Percentiles rank a stretch among this genome's conserved stretches.
Conservation (phyloP, 2,888 invertebrate genomes). For the Encarsia formosa region DNA sequence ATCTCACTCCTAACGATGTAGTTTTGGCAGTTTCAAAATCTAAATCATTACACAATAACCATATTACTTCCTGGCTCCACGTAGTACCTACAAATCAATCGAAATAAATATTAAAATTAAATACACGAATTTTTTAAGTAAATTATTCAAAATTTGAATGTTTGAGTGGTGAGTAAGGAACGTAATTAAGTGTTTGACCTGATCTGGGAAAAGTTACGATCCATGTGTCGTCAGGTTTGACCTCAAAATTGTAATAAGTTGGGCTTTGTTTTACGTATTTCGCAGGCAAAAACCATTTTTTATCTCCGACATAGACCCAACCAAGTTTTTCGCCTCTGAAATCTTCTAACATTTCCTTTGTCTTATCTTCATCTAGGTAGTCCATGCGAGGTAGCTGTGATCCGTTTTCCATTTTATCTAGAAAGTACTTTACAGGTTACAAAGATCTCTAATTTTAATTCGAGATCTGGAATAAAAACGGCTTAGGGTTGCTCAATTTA, state of each 20-base stretch:
- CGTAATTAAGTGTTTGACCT: slow-evolving; percentile 6
- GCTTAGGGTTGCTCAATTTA: no score
- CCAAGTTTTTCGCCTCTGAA: slow-evolving; percentile 65
- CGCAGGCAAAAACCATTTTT: slow-evolving; percentile 70
- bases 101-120: slow-evolving; percentile 12
- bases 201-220: slow-evolving; percentile 73
- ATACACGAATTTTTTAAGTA: no score
- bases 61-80: slow-evolving; percentile 75
- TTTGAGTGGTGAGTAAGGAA: neutral
- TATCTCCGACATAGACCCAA: slow-evolving; percentile 70
- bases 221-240: slow-evolving; percentile 67
- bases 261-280: slow-evolving; percentile 63
- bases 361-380: slow-evolving; percentile 31
- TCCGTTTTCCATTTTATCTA: no score
- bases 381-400: slow-evolving; percentile 7
- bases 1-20: slow-evolving; percentile 61
- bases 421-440: no score
- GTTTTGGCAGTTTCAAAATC: slow-evolving; percentile 64
- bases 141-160: neutral
- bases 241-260: slow-evolving; percentile 66
- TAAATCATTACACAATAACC: slow-evolving; percentile 72
- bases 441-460: no score
- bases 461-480: no score
- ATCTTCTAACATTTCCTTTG: slow-evolving; percentile 36
- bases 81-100: slow-evolving; percentile 38